Evolutionary conservation across 2,888 invertebrate genomes (phyloP).

Genomic region (Euplagia quadripunctaria): DNA sequence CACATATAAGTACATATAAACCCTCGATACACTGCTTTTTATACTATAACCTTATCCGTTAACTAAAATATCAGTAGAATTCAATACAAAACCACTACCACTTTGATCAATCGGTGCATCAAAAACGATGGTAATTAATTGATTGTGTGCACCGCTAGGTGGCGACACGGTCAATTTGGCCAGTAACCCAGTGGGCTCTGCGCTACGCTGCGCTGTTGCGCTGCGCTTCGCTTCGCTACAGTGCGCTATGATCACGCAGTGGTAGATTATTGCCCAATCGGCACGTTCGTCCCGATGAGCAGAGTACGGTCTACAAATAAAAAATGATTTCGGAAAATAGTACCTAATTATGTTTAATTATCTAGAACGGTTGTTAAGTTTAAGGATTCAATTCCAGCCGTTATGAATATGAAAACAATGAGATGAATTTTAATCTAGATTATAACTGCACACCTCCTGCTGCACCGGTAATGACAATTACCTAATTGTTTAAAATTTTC

Average conservation of each 20-base stretch:
- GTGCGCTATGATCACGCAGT: constrained; percentile 63
- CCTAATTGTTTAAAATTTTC: too few species aligned
- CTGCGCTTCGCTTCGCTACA: constrained; percentile 46
- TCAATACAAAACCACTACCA: constrained; percentile 12
- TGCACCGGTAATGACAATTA: too few species aligned
- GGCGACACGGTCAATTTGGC: constrained; percentile 61
- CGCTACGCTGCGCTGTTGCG: constrained; percentile 52
- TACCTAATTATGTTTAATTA: not conserved
- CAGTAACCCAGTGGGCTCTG: constrained; percentile 51
- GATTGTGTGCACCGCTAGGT: constrained; percentile 31
- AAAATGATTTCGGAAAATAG: not conserved
- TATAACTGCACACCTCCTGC: too few species aligned
- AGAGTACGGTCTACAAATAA: constrained; percentile 52
- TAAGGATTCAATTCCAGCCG: accelerated
- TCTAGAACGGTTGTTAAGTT: not conserved
- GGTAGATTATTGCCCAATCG: constrained; percentile 71
- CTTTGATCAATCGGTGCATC: constrained; percentile 43
- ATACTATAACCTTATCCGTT: not conserved
- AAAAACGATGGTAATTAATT: constrained; percentile 44
- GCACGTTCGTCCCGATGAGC: constrained; percentile 49
- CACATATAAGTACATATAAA: not conserved
- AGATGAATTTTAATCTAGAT: too few species aligned
- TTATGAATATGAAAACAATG: not conserved
- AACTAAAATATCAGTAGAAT: not conserved
- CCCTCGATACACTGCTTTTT: not conserved